A percentile compares a stretch with the other conserved stretches of the same genome.
Evolutionary conservation across 37 sponge, comb jelly and placozoan species (phyloP).

Genomic region (Ephydatia muelleri): DNA sequence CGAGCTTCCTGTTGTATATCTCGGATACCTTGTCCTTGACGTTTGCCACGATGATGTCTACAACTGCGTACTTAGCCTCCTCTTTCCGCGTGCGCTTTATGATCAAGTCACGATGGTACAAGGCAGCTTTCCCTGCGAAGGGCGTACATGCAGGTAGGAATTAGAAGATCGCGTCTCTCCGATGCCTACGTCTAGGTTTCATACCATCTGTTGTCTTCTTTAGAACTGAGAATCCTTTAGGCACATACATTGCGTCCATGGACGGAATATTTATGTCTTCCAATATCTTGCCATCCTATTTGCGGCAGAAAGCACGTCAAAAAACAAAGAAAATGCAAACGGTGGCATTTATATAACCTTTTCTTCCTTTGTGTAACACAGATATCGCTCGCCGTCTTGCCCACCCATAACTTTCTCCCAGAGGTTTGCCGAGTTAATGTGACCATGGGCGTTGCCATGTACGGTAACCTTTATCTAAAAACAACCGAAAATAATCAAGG

Average conservation of each 20-base stretch:
- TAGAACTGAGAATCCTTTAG: slow-evolving; percentile 40
- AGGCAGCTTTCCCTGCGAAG: slow-evolving; percentile 38
- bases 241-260: slow-evolving; percentile 12
- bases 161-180: neutral
- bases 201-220: slow-evolving; percentile 56
- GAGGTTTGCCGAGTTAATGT: slow-evolving; percentile 47
- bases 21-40: slow-evolving; percentile 53
- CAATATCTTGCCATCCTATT: slow-evolving; percentile 34
- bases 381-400: slow-evolving; percentile 43
- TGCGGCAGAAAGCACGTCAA: neutral
- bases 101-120: slow-evolving; percentile 56
- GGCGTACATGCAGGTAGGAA: neutral
- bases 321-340: neutral
- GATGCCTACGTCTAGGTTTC: neutral
- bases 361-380: slow-evolving; percentile 62
- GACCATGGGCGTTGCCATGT: neutral
- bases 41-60: slow-evolving; percentile 47
- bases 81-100: slow-evolving; percentile 32
- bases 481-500: no score
- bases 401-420: slow-evolving; percentile 83
- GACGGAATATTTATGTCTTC: slow-evolving; percentile 68
- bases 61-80: slow-evolving; percentile 36
- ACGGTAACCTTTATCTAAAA: neutral
- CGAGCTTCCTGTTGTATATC: slow-evolving; percentile 30
- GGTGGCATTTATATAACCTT: slow-evolving; percentile 3